These are phyloP conservation scores for Meiosimyza decipiens DNA, from an alignment of 2,888 invertebrate species.

Conservation along the genomic window DNA sequence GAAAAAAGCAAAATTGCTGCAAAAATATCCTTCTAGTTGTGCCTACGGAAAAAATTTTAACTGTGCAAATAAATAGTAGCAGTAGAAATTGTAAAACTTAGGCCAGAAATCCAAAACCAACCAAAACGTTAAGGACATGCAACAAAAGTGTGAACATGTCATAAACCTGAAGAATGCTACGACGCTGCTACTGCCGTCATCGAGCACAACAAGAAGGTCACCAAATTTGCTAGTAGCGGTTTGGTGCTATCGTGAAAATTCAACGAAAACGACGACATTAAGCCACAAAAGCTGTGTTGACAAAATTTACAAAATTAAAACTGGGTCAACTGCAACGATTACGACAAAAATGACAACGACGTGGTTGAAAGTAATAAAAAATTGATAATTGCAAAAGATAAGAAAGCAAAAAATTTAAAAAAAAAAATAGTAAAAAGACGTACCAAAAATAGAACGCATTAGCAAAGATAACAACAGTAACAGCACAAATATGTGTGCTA, in stretches of 20 bases:
- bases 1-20: background rate
- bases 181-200: too few relatives aligned
- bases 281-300: conserved; percentile 20
- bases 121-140: background rate
- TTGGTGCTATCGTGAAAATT: too few relatives aligned
- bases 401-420: background rate
- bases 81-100: background rate
- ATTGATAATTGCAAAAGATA: conserved; percentile 15
- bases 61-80: background rate
- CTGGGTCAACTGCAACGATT: conserved; percentile 21
- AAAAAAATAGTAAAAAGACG: too few relatives aligned
- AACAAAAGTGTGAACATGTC: conserved; percentile 7
- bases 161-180: conserved; percentile 20
- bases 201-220: too few relatives aligned
- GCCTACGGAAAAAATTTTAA: too few relatives aligned
- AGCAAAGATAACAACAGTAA: too few relatives aligned
- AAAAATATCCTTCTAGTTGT: too few relatives aligned
- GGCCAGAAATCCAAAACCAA: background rate
- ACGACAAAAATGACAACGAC: background rate
- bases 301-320: conserved; percentile 28
- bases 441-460: too few relatives aligned
- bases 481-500: too few relatives aligned
- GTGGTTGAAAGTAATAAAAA: background rate
- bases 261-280: background rate
- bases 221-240: too few relatives aligned